Percentiles rank a stretch among this genome's conserved stretches.
phyloP scores from a whole-genome alignment of 2,113 vertebrate species.

The Triplophysa dalaica region DNA sequence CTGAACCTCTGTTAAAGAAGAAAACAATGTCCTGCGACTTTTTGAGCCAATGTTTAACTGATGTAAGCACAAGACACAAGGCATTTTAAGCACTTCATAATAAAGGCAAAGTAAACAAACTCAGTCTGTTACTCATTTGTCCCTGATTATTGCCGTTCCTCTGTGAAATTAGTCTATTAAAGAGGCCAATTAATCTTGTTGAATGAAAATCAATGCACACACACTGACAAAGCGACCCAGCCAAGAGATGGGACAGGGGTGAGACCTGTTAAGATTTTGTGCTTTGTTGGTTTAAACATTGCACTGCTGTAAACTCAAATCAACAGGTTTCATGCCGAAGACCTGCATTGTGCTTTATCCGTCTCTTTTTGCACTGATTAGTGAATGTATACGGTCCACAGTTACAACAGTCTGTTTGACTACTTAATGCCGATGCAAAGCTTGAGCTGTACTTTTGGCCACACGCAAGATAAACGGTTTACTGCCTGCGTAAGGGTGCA shows the following conservation, averaged over 20 bases:
- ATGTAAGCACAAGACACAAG: conserved; percentile 88
- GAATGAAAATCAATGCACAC: conserved; percentile 53
- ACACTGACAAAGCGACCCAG: conserved; percentile 42
- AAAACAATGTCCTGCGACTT: conserved; percentile 64
- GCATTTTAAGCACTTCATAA: conserved; percentile 86
- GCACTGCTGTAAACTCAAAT: conserved; percentile 4
- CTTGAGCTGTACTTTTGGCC: background rate
- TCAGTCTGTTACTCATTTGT: conserved; percentile 61
- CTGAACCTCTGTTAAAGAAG: conserved; percentile 72
- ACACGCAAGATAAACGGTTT: conserved; percentile 6
- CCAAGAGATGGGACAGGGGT: conserved; percentile 34
- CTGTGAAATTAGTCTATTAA: conserved; percentile 53
- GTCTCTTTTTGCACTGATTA: background rate
- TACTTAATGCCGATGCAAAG: background rate
- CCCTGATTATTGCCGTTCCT: conserved; percentile 54
- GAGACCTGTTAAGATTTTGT: conserved; percentile 2
- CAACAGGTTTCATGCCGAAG: conserved; percentile 20
- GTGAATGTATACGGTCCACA: background rate
- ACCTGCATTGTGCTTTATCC: background rate
- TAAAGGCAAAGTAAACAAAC: conserved; percentile 78
- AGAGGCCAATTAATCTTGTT: conserved; percentile 51
- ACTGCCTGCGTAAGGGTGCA: background rate
- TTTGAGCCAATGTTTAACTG: conserved; percentile 83
- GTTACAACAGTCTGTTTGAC: background rate
- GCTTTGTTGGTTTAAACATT: background rate